Conservation (phyloP, 2,888 invertebrate species). For the Sphaerophoria taeniata region DNA sequence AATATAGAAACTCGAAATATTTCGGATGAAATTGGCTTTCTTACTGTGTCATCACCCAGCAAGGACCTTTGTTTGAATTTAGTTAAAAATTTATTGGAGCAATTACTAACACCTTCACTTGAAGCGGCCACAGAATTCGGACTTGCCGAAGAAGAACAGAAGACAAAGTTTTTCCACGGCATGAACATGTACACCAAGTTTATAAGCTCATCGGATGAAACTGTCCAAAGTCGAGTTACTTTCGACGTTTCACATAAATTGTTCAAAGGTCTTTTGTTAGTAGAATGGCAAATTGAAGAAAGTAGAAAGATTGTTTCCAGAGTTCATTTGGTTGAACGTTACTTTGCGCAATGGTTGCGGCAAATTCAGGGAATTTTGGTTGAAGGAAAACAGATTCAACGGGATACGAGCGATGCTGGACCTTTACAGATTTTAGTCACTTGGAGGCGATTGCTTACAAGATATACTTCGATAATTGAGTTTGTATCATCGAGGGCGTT, state of each 20-base stretch:
- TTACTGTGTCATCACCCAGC: slow-evolving; percentile 75
- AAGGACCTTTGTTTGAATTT: slow-evolving; percentile 76
- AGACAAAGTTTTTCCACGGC: slow-evolving; percentile 85
- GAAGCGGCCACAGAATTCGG: slow-evolving; percentile 84
- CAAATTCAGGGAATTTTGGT: slow-evolving; percentile 87
- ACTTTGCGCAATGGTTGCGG: slow-evolving; percentile 88
- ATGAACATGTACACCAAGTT: slow-evolving; percentile 84
- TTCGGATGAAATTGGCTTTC: slow-evolving; percentile 82
- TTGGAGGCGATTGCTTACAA: slow-evolving; percentile 91
- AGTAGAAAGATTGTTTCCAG: slow-evolving; percentile 86
- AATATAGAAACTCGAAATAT: slow-evolving; percentile 87
- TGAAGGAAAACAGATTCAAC: slow-evolving; percentile 87
- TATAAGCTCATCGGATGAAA: slow-evolving; percentile 86
- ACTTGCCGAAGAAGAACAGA: slow-evolving; percentile 83
- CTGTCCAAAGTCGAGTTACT: slow-evolving; percentile 86
- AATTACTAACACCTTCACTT: slow-evolving; percentile 83
- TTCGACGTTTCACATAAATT: slow-evolving; percentile 86
- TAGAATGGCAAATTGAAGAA: slow-evolving; percentile 85
- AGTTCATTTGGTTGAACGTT: slow-evolving; percentile 86
- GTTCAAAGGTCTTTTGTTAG: slow-evolving; percentile 85
- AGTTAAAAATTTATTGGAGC: slow-evolving; percentile 77
- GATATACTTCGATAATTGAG: slow-evolving; percentile 92
- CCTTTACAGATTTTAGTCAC: slow-evolving; percentile 92
- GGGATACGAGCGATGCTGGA: slow-evolving; percentile 91
- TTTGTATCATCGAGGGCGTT: slow-evolving; percentile 86